Evolutionary conservation across 2,888 invertebrate species (phyloP).

Genomic region (Stictocephala bisonia): DNA sequence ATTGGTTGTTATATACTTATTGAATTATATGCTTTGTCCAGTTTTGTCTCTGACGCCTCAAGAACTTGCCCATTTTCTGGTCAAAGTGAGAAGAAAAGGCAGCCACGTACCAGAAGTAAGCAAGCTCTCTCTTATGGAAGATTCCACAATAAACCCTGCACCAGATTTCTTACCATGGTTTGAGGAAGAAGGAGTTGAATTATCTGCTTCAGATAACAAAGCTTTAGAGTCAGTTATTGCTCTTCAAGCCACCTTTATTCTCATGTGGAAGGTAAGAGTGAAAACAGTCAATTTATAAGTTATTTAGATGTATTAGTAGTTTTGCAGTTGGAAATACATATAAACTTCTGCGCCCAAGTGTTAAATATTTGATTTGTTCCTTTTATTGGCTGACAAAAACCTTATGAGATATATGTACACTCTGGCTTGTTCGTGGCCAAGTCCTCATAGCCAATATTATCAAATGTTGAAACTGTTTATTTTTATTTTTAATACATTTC

Average conservation of each 20-base stretch:
- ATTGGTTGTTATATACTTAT: no score
- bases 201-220: slow-evolving; percentile 44
- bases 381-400: no score
- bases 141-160: slow-evolving; percentile 61
- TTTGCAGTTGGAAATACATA: background rate
- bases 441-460: no score
- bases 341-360: no score
- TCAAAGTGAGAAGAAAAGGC: slow-evolving; percentile 65
- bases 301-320: background rate
- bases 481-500: no score
- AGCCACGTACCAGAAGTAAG: slow-evolving; percentile 11
- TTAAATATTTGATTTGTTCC: no score
- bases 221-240: slow-evolving; percentile 57
- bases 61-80: slow-evolving; percentile 67
- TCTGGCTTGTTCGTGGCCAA: no score
- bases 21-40: slow-evolving; percentile 59
- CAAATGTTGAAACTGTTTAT: no score
- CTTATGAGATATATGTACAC: no score
- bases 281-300: no score
- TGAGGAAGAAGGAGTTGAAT: slow-evolving; percentile 57
- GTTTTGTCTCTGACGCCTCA: slow-evolving; percentile 63
- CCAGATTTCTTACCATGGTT: slow-evolving; percentile 62
- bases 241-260: slow-evolving; percentile 63
- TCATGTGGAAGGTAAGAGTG: slow-evolving; percentile 67
- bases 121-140: slow-evolving; percentile 22